Percentiles rank a stretch among this genome's conserved stretches.
phyloP scores from a whole-genome alignment of 2,113 vertebrate genomes.

The Gnathonemus longibarbis region DNA sequence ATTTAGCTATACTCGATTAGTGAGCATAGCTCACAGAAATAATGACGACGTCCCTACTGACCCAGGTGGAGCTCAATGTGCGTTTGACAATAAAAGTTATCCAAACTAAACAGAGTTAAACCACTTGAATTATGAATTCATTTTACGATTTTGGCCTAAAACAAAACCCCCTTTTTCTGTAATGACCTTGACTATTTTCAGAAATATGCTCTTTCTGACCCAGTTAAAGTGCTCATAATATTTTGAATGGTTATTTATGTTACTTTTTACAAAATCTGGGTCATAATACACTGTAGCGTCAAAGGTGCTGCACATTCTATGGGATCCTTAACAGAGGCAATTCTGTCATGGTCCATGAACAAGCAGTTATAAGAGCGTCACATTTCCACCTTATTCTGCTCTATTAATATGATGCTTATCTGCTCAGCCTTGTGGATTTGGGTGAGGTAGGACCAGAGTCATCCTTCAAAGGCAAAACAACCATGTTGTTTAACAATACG shows the following conservation, averaged over 20 bases:
- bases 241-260: conserved; percentile 23
- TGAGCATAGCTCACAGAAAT: neutral
- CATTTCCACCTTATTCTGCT: neutral
- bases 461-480: neutral
- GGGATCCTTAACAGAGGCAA: neutral
- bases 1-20: neutral
- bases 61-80: neutral
- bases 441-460: neutral
- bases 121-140: neutral
- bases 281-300: conserved; percentile 1
- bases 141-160: conserved; percentile 6
- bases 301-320: neutral
- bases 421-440: neutral
- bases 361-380: neutral
- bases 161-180: neutral
- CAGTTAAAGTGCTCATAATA: conserved; percentile 12
- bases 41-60: neutral
- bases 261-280: conserved; percentile 20
- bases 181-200: conserved; percentile 4
- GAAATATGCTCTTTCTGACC: conserved; percentile 24
- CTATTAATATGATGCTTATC: neutral
- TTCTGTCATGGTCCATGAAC: neutral
- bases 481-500: neutral
- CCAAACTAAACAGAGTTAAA: neutral
- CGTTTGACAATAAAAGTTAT: neutral